phyloP scores from a whole-genome alignment of 2,113 vertebrate species.

The Ceuthmochares aereus region DNA sequence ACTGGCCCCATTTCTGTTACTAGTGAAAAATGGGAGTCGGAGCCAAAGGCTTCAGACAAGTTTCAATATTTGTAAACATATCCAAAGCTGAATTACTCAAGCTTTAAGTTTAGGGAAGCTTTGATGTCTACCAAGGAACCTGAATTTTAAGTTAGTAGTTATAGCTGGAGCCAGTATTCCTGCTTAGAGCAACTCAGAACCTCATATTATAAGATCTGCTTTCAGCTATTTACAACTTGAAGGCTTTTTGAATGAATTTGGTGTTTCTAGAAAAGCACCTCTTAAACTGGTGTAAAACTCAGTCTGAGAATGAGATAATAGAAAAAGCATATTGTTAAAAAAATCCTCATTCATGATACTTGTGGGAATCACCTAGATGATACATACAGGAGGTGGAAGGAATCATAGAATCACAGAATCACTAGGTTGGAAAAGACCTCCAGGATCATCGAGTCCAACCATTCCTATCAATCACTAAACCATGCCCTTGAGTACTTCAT shows the following conservation, averaged over 20 bases:
- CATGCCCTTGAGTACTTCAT: too few species aligned
- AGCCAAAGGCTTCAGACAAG: neutral
- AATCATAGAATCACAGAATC: too few species aligned
- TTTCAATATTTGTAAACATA: neutral
- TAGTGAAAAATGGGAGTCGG: neutral
- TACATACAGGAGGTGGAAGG: too few species aligned
- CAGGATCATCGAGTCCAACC: too few species aligned
- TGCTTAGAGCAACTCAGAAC: neutral
- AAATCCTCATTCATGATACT: too few species aligned
- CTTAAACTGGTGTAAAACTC: neutral
- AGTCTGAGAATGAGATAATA: neutral
- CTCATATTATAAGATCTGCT: neutral
- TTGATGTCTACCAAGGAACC: neutral
- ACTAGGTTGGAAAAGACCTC: too few species aligned
- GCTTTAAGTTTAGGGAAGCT: neutral
- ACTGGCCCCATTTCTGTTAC: neutral
- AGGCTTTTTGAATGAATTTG: neutral
- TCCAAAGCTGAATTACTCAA: neutral
- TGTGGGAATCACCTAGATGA: too few species aligned
- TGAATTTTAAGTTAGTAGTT: slow-evolving; percentile 13
- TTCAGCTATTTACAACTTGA: neutral
- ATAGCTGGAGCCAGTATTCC: neutral
- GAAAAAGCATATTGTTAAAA: neutral
- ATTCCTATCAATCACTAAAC: too few species aligned
- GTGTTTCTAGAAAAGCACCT: neutral